Evolutionary conservation across 1,140 invertebrate genomes (phyloP), one percentile per base, ranked within the genome.

Genomic region (Epicauta chinensis): DNA sequence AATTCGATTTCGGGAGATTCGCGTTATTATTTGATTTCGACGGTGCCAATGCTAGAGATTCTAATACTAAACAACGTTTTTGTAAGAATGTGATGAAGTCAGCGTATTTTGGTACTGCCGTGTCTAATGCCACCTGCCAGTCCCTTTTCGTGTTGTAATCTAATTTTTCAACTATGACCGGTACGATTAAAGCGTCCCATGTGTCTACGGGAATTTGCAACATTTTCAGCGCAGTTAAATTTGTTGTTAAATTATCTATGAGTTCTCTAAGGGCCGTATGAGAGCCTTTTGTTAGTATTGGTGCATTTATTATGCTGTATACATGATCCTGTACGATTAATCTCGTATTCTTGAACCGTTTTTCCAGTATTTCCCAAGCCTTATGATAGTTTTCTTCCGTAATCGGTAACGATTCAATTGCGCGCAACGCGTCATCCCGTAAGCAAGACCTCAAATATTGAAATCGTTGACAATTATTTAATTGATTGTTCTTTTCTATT

Each of bases 401-500:
- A 13, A 53, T 15, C 31, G 54, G 41, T 9, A 52, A 36, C 12
- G 53, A 47, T 29, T 56, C 17, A 5, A 59, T 53, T 6, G 53
- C 32, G 31, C 51, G 17, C 10, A 41, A 32, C 4, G 53, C 53
- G n/a, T 56, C 53, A 3, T 31, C 50, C 12, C 42, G 35, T 7
- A 61, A 13, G 55, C n/a, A 45, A 2, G 39, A 12, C 17, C 46
- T 37, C n/a, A 61, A 42, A 48, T 60, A 60, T 50, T 61, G 43
- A 56, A 62, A 57, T 45, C 55, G 60, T 51, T 61, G 54, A 10
- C 4, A 23, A 1, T 23, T 23, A 23, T 23, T 23, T 7, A 23
- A 7, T 0, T 3, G 7, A 5, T 23, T 23, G 23, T 23, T 23
- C 7, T 23, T 0, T 5, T 23, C 23, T 5, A 23, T 23, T 3